Percentiles rank a stretch among this genome's conserved stretches.
Evolutionary conservation across 2,888 invertebrate species (phyloP).

Genomic region (Nyleta sp.): DNA sequence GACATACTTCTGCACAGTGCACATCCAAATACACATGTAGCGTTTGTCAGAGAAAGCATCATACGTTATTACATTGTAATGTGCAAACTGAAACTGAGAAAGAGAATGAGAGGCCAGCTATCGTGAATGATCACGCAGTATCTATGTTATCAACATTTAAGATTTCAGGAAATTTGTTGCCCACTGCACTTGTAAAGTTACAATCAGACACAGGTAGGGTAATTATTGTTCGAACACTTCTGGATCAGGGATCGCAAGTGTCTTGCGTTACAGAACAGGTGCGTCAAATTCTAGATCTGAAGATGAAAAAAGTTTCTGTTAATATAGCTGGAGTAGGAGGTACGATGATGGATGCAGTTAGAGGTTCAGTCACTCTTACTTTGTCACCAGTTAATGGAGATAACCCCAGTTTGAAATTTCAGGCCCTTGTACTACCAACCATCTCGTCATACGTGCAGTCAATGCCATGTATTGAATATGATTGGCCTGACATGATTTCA

Average conservation of each 20-base stretch:
- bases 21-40: neutral
- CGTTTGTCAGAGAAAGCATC: constrained; percentile 9
- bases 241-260: constrained; percentile 29
- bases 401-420: neutral
- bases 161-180: constrained; percentile 12
- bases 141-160: too few species aligned
- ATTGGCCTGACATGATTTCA: neutral
- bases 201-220: neutral
- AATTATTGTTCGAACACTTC: constrained; percentile 11
- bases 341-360: neutral
- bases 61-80: neutral
- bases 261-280: constrained; percentile 4
- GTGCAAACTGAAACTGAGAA: neutral
- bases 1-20: constrained; percentile 8
- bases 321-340: constrained; percentile 2
- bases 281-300: neutral
- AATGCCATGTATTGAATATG: neutral
- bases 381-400: neutral
- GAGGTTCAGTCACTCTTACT: neutral
- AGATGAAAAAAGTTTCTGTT: neutral
- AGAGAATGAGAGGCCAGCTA: too few species aligned
- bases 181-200: constrained; percentile 6
- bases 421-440: constrained; percentile 4
- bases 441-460: neutral
- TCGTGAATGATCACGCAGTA: neutral